phyloP scores from a whole-genome alignment of 2,888 invertebrate genomes.

The Syritta pipiens region DNA sequence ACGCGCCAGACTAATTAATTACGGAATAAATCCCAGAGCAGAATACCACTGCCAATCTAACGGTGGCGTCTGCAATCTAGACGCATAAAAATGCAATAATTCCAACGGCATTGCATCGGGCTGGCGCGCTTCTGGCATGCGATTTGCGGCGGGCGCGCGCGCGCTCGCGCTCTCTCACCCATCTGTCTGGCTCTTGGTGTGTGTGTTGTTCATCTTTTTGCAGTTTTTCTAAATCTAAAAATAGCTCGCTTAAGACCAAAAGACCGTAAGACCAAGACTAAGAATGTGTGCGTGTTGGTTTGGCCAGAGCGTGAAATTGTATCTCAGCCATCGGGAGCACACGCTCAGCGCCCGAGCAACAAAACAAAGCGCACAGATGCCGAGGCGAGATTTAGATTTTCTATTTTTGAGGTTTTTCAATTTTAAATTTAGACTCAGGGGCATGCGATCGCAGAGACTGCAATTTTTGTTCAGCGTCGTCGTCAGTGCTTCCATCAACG shows the following conservation, averaged over 20 bases:
- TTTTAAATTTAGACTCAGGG: constrained; percentile 54
- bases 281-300: constrained; percentile 12
- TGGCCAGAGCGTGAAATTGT: constrained; percentile 48
- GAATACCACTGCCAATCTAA: constrained; percentile 66
- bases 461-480: constrained; percentile 8
- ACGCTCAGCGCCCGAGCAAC: constrained; percentile 14
- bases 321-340: constrained; percentile 41
- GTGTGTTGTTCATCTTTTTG: neutral
- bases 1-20: constrained; percentile 69
- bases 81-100: constrained; percentile 66
- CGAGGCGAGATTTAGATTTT: constrained; percentile 57
- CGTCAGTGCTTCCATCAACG: constrained; percentile 12
- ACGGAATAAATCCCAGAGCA: constrained; percentile 51
- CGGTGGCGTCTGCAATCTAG: constrained; percentile 69
- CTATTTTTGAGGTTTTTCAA: constrained; percentile 49
- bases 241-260: no score
- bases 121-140: constrained; percentile 48
- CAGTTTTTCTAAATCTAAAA: constrained; percentile 29
- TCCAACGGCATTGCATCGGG: constrained; percentile 59
- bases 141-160: constrained; percentile 33
- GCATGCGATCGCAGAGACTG: constrained; percentile 25
- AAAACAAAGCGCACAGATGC: constrained; percentile 31
- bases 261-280: no score
- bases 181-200: constrained; percentile 39
- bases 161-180: no score